phyloP scores from a whole-genome alignment of 2,113 vertebrate genomes.

The Catharus bicknelli region DNA sequence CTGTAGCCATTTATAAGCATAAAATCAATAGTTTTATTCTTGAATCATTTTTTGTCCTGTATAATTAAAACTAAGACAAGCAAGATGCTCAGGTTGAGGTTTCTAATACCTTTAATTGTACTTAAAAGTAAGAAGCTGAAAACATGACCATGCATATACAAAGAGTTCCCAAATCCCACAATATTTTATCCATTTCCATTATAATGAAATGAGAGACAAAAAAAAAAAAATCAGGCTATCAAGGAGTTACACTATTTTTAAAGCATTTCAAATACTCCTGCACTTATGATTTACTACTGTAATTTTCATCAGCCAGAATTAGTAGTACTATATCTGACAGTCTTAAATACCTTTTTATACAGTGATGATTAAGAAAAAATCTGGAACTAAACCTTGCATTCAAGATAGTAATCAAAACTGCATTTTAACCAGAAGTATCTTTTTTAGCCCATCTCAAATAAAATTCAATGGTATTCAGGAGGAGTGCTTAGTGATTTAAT shows the following conservation, averaged over 20 bases:
- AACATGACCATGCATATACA: accelerated
- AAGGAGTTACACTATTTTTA: background rate
- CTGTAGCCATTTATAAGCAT: background rate
- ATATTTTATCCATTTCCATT: background rate
- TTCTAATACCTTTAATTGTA: background rate
- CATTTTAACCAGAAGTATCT: background rate
- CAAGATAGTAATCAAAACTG: background rate
- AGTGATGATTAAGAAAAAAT: background rate
- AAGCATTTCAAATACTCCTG: background rate
- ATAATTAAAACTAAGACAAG: background rate
- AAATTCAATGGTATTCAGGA: background rate
- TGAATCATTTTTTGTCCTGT: background rate
- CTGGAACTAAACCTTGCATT: background rate
- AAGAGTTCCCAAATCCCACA: background rate
- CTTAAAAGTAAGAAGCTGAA: background rate
- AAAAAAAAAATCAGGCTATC: background rate
- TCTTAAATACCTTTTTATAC: background rate
- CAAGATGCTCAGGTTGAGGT: background rate
- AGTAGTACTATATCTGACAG: background rate
- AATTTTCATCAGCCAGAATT: background rate
- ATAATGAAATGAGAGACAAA: background rate
- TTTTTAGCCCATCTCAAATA: background rate
- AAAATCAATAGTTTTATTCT: background rate
- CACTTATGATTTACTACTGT: background rate
- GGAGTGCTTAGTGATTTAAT: background rate